Percentiles rank a stretch among this genome's conserved stretches.
These are phyloP conservation scores for Agonopterix subpropinquella DNA, from an alignment of 2,888 invertebrate genomes.

Conservation along the genomic window DNA sequence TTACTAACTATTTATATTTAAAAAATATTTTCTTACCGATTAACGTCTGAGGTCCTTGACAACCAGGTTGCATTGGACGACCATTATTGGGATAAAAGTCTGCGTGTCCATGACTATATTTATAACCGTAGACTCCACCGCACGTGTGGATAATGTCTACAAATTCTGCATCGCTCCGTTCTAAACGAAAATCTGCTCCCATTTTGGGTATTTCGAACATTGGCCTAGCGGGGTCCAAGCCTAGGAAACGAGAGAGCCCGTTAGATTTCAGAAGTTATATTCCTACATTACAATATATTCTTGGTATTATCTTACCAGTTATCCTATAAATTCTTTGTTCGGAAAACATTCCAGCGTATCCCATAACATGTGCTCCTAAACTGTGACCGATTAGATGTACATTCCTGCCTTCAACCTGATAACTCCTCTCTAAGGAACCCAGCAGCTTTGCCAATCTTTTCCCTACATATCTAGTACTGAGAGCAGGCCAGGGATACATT, in stretches of 20 bases:
- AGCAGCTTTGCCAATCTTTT: slow-evolving; percentile 46
- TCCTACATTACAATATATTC: no score
- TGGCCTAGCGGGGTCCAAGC: slow-evolving; percentile 81
- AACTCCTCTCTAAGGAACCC: slow-evolving; percentile 27
- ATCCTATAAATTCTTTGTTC: slow-evolving; percentile 66
- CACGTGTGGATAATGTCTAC: slow-evolving; percentile 86
- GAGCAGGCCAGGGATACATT: slow-evolving; percentile 56
- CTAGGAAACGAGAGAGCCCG: slow-evolving; percentile 20
- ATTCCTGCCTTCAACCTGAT: slow-evolving; percentile 24
- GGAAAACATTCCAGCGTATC: slow-evolving; percentile 71
- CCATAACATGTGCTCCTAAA: slow-evolving; percentile 78
- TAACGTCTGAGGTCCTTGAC: slow-evolving; percentile 60
- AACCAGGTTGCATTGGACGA: slow-evolving; percentile 80
- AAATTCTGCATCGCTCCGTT: slow-evolving; percentile 80
- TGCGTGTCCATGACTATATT: slow-evolving; percentile 78
- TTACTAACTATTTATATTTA: no score
- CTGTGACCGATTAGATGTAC: slow-evolving; percentile 73
- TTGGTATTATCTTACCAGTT: slow-evolving; percentile 61
- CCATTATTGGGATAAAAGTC: slow-evolving; percentile 88
- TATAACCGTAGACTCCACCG: slow-evolving; percentile 78
- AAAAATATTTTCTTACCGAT: slow-evolving; percentile 29
- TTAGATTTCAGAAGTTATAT: no score
- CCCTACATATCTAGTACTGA: slow-evolving; percentile 59
- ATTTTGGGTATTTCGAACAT: slow-evolving; percentile 70
- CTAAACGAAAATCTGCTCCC: slow-evolving; percentile 60